These are phyloP conservation scores for Pontoporia blainvillei DNA, from an alignment of 2,113 vertebrate genomes.

Conservation along the genomic window DNA sequence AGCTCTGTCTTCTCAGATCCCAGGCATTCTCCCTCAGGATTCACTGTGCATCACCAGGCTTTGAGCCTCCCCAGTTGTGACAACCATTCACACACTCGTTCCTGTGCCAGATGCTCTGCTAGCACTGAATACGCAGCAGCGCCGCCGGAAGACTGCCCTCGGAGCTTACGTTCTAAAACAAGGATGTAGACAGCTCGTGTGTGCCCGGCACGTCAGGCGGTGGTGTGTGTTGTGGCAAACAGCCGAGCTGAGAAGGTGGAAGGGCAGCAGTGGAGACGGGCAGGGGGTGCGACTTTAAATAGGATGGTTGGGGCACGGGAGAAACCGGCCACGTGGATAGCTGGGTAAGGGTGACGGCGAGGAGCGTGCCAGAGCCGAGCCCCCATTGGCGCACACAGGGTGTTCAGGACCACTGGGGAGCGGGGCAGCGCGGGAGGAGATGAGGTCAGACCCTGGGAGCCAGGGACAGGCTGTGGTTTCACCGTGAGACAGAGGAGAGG, in stretches of 20 bases:
- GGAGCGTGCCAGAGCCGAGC: rapidly evolving
- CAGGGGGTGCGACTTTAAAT: background rate
- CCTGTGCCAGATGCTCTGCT: background rate
- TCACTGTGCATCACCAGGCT: background rate
- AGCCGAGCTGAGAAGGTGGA: background rate
- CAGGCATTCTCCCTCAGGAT: background rate
- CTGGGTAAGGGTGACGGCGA: background rate
- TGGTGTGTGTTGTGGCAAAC: background rate
- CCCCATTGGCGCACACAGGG: rapidly evolving
- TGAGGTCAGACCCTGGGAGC: background rate
- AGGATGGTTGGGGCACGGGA: rapidly evolving
- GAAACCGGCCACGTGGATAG: background rate
- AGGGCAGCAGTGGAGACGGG: rapidly evolving
- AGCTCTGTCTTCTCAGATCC: background rate
- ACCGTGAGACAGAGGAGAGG: background rate
- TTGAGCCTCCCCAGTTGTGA: background rate
- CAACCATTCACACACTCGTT: background rate
- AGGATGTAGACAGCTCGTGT: background rate
- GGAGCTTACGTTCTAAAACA: background rate
- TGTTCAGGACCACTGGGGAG: background rate
- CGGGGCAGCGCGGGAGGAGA: background rate
- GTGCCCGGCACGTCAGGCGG: rapidly evolving
- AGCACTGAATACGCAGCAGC: rapidly evolving
- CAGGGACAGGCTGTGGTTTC: background rate
- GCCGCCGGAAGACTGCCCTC: background rate